Conservation (phyloP, 1,140 invertebrate species). For the Macrocentrus cingulum region DNA sequence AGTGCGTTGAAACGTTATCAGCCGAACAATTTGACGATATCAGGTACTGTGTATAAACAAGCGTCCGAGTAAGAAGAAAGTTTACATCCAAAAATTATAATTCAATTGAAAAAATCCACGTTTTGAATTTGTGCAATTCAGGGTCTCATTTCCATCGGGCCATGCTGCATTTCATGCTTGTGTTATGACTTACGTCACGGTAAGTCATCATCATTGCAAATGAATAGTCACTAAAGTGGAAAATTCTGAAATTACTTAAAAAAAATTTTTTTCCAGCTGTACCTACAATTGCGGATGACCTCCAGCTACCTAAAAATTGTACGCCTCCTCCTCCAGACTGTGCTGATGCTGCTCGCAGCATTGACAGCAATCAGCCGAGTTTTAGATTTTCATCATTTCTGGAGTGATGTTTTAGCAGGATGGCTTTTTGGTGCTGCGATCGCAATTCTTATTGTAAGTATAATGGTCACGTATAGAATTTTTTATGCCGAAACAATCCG, state of each 20-base stretch:
- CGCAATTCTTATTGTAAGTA: conserved; percentile 58
- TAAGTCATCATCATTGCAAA: conserved; percentile 59
- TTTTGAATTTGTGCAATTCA: conserved; percentile 42
- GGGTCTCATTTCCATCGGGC: conserved; percentile 79
- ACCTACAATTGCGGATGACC: conserved; percentile 77
- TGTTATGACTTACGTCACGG: conserved; percentile 77
- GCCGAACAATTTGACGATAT: background rate
- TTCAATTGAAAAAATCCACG: background rate
- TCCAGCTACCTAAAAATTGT: conserved; percentile 74
- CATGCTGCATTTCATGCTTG: conserved; percentile 81
- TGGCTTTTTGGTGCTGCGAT: conserved; percentile 63
- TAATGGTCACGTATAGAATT: too few species aligned
- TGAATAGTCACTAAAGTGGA: background rate
- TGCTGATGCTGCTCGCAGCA: conserved; percentile 74
- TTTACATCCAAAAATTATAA: background rate
- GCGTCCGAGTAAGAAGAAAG: too few species aligned
- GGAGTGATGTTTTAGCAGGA: conserved; percentile 80
- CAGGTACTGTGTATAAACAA: too few species aligned
- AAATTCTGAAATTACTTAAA: too few species aligned
- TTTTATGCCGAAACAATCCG: too few species aligned
- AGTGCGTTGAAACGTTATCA: background rate
- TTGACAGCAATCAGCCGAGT: conserved; percentile 83
- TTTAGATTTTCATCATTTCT: conserved; percentile 96
- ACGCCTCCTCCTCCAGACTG: conserved; percentile 73
- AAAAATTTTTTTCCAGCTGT: conserved; percentile 69